Evolutionary conservation across 2,888 invertebrate species (phyloP), one percentile per base, ranked within the genome.

Genomic region (Odontocolon sp.): DNA sequence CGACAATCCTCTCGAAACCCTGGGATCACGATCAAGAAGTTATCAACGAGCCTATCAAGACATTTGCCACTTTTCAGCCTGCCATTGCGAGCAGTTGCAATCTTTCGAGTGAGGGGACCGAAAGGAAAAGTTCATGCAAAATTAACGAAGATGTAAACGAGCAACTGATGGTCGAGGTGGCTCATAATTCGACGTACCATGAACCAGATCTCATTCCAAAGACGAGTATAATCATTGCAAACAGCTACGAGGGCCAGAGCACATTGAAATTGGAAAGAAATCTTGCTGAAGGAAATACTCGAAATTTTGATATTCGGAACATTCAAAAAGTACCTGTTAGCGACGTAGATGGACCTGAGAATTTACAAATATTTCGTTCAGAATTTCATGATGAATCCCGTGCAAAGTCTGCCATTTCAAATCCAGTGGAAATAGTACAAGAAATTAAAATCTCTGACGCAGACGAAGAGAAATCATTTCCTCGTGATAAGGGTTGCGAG

Each of bases 41-140:
- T 8, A 14, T 71, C n/a, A 72, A 74, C 40, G 85, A 85, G 45
- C 74, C 82, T 0, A 54, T 59, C 5, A 85, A 79, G 63, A 85
- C 82, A 11, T 85, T 85, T 50, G 79, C 77, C 18, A 82, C 85
- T 54, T 85, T 86, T 64, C 83, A 82, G 73, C 78, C 82, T 18
- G 18, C 50, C 8, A 72, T 68, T 56, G 11, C 56, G 11, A 61
- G 73, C 1, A 78, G 73, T 18, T 36, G 23, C 33, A 33, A 14
- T 21, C 5, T 16, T 8, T 14, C 38, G 14, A 28, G n/a, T 3
- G 72, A 77, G 1, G 18, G n/a, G 23, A 40, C n/a, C 1, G 68
- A 69, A 6, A 42, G 23, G 11, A 54, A 11, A 8, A 45, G 33
- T 6, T n/a, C 40, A 5, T 50, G 33, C 16, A 57, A 5, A 6